Evolutionary conservation across 1,140 invertebrate species (phyloP).

Genomic region (Diabrotica undecimpunctata): DNA sequence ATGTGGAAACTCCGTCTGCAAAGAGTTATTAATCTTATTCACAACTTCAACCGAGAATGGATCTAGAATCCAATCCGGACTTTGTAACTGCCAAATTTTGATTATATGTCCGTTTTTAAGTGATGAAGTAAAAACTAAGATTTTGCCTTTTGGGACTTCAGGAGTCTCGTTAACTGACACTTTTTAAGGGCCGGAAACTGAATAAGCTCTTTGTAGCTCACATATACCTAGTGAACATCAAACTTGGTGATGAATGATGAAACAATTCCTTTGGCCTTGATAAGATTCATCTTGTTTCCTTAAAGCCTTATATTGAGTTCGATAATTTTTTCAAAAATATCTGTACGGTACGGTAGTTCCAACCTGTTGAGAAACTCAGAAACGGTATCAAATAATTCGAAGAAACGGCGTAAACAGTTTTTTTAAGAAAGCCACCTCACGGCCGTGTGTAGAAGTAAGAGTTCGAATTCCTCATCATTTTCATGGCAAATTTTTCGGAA

Average conservation of each 20-base stretch:
- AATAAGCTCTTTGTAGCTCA: slow-evolving; percentile 40
- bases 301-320: slow-evolving; percentile 41
- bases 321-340: no score
- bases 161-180: neutral
- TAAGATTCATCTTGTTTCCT: slow-evolving; percentile 45
- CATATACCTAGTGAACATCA: slow-evolving; percentile 42
- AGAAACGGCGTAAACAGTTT: slow-evolving; percentile 20
- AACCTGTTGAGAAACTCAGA: slow-evolving; percentile 27
- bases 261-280: slow-evolving; percentile 45
- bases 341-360: no score
- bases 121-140: slow-evolving; percentile 2
- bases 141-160: neutral
- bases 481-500: slow-evolving; percentile 41
- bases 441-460: slow-evolving; percentile 44
- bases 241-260: slow-evolving; percentile 44
- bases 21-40: neutral
- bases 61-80: neutral
- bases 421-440: slow-evolving; percentile 26
- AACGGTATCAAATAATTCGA: slow-evolving; percentile 16
- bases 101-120: neutral
- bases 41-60: neutral
- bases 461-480: slow-evolving; percentile 45
- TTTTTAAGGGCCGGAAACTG: slow-evolving; percentile 32
- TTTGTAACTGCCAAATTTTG: neutral
- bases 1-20: slow-evolving; percentile 6